A percentile compares a stretch with the other conserved stretches of the same genome.
Conservation (phyloP, 2,797 vertebrate species). For the Ctenopoma multispine region DNA sequence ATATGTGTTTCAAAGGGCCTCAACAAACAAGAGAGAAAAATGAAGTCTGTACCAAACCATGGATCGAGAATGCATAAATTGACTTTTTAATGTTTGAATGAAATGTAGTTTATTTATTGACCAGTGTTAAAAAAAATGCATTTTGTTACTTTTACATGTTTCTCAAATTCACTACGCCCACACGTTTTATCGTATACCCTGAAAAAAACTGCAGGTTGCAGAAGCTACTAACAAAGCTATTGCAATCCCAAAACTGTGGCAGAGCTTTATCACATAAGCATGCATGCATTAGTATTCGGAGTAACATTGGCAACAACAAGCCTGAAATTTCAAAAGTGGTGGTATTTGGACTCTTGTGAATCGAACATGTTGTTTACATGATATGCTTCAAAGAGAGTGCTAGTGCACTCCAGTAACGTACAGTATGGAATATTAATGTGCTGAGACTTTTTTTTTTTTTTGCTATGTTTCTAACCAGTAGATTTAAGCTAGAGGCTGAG, state of each 20-base stretch:
- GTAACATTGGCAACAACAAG: constrained; percentile 15
- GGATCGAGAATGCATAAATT: too few species aligned
- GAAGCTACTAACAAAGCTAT: not conserved
- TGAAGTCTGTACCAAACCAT: too few species aligned
- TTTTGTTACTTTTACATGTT: constrained; percentile 1
- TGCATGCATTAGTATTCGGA: constrained; percentile 36
- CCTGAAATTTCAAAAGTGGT: constrained; percentile 30
- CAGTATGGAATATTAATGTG: constrained; percentile 57
- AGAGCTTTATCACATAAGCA: constrained; percentile 12
- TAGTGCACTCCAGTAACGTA: constrained; percentile 27
- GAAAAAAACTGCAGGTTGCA: too few species aligned
- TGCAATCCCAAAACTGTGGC: constrained; percentile 7
- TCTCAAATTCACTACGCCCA: not conserved
- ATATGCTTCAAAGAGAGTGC: constrained; percentile 45
- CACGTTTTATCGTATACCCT: not conserved
- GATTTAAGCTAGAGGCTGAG: constrained; percentile 5
- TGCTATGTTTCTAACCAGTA: constrained; percentile 22
- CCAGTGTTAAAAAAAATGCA: too few species aligned
- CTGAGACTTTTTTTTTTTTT: constrained; percentile 19
- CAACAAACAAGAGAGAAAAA: too few species aligned
- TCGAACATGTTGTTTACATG: constrained; percentile 66
- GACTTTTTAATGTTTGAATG: too few species aligned
- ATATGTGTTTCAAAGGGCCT: too few species aligned
- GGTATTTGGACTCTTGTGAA: constrained; percentile 48
- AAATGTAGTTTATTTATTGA: too few species aligned